phyloP scores from a whole-genome alignment of 1,140 invertebrate genomes.

The Lucilia sericata region DNA sequence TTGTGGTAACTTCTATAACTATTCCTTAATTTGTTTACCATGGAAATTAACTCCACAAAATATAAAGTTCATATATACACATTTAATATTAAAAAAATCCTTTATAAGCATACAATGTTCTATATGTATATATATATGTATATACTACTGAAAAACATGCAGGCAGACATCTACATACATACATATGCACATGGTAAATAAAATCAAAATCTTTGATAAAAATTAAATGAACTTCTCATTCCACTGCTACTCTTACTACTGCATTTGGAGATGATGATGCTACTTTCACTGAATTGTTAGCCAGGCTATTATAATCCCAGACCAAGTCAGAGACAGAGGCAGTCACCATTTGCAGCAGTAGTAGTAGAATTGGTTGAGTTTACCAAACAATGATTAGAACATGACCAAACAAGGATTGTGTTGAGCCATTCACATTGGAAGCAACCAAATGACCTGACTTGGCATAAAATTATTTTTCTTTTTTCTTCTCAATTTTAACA shows the following conservation, averaged over 20 bases:
- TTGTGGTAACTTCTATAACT: background rate
- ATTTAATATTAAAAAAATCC: too few species aligned
- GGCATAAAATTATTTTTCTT: background rate
- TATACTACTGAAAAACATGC: background rate
- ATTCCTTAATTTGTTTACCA: background rate
- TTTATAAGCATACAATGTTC: too few species aligned
- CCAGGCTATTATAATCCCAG: background rate
- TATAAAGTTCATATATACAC: background rate
- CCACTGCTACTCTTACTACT: background rate
- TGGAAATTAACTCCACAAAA: background rate
- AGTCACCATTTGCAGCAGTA: too few species aligned
- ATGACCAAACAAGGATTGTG: background rate
- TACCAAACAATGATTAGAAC: background rate
- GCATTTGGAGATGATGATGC: too few species aligned
- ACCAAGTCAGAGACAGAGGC: background rate
- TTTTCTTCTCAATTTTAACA: background rate
- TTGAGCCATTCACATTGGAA: background rate
- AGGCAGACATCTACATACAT: background rate
- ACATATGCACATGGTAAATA: background rate
- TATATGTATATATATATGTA: background rate
- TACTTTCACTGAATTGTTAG: too few species aligned
- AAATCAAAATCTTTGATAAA: slow-evolving; percentile 8
- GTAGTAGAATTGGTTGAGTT: background rate
- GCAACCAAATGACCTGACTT: slow-evolving; percentile 18
- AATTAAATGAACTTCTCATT: background rate